Conservation (phyloP, 1,140 invertebrate species). For the Macrobrachium rosenbergii region DNA sequence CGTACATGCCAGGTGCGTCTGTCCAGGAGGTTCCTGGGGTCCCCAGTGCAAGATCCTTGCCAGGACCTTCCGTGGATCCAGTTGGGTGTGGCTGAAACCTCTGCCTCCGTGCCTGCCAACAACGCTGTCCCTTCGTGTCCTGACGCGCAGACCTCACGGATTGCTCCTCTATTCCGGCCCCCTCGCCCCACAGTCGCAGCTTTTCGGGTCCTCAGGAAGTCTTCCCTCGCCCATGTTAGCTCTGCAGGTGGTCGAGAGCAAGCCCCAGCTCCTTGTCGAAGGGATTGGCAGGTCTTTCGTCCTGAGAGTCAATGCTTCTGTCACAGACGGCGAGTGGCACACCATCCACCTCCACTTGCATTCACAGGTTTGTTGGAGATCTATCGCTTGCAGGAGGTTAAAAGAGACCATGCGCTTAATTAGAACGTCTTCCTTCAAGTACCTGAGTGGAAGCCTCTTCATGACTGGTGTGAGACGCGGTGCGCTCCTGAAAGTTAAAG, state of each 20-base stretch:
- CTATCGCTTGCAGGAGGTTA: no score
- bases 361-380: background rate
- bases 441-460: no score
- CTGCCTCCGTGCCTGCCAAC: constrained; percentile 96
- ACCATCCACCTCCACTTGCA: constrained; percentile 47
- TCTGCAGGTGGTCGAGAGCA: constrained; percentile 19
- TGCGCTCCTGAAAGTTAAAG: no score
- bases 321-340: constrained; percentile 40
- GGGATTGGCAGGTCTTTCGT: constrained; percentile 12
- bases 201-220: background rate
- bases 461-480: no score
- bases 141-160: constrained; percentile 89
- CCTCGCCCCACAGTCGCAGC: constrained; percentile 72
- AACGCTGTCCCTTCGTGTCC: constrained; percentile 94
- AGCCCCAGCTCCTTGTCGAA: constrained; percentile 39
- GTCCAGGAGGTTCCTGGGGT: constrained; percentile 90
- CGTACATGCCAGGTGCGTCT: constrained; percentile 81
- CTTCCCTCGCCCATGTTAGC: constrained; percentile 35
- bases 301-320: constrained; percentile 31
- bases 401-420: no score
- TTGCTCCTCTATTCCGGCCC: constrained; percentile 97
- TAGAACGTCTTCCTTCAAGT: no score
- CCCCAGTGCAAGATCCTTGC: constrained; percentile 96
- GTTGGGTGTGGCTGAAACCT: constrained; percentile 96
- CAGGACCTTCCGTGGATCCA: constrained; percentile 90